Conservation (phyloP, 1,140 invertebrate genomes). For the Agrypnia vestita region DNA sequence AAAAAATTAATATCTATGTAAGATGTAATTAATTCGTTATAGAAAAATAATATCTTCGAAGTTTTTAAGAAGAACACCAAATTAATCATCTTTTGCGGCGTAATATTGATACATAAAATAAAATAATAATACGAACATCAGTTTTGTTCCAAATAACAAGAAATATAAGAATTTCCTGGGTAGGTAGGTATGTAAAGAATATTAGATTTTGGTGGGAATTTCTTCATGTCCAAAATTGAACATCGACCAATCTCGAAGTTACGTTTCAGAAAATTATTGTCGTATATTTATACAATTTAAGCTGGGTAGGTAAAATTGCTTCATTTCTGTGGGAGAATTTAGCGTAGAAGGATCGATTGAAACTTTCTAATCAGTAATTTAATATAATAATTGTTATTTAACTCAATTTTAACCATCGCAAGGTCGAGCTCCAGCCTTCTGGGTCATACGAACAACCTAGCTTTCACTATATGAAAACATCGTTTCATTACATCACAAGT, state of each 20-base stretch:
- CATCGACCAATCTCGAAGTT: conserved; percentile 21
- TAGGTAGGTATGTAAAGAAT: conserved; percentile 12
- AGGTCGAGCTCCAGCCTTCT: conserved; percentile 42
- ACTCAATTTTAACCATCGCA: conserved; percentile 41
- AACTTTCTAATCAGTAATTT: conserved; percentile 1
- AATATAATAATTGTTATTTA: conserved; percentile 12
- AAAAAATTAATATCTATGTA: no score
- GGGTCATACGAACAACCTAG: conserved; percentile 41
- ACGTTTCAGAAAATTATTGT: conserved; percentile 14
- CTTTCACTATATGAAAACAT: conserved; percentile 47
- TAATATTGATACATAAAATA: no score
- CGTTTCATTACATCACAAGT: conserved; percentile 43
- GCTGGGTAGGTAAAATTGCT: conserved; percentile 12
- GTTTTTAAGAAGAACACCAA: no score
- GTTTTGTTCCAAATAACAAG: no score
- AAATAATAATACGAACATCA: no score
- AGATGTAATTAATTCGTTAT: no score
- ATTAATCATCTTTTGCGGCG: no score
- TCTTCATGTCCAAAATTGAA: conserved; percentile 37
- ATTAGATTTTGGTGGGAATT: conserved; percentile 34
- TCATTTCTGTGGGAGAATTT: conserved; percentile 7
- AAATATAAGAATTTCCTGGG: no score
- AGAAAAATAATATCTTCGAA: no score
- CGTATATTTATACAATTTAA: conserved; percentile 7
- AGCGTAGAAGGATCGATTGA: neutral